Conservation (phyloP, 2,888 invertebrate genomes). For the Cacoxenus indagator region DNA sequence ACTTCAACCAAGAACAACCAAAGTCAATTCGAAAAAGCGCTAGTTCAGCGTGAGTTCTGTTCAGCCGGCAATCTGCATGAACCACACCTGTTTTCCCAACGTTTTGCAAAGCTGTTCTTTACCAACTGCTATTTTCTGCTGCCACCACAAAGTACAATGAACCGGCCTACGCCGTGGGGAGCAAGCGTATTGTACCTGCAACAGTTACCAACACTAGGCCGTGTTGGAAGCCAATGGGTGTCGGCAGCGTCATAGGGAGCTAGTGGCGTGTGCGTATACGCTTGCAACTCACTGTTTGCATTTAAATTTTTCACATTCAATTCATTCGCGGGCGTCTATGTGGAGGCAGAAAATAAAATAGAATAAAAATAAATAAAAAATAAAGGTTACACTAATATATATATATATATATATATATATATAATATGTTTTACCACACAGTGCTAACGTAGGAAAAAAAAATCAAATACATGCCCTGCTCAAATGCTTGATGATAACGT, state of each 20-base stretch:
- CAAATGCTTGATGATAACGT: not conserved
- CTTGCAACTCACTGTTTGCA: conserved; percentile 48
- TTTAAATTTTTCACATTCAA: conserved; percentile 65
- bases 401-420: conserved; percentile 61
- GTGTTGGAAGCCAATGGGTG: conserved; percentile 48
- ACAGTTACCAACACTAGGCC: not conserved
- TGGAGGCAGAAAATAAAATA: conserved; percentile 39
- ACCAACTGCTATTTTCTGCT: not conserved
- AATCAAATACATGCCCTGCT: not conserved
- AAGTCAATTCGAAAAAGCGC: conserved; percentile 1
- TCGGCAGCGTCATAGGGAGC: conserved; percentile 30
- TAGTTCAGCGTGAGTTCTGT: conserved; percentile 1
- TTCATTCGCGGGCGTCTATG: conserved; percentile 61
- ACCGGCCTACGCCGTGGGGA: not conserved
- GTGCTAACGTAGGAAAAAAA: not conserved
- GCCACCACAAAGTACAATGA: conserved; percentile 9
- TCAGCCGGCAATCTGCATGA: not conserved
- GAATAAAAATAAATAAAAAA: conserved; percentile 24
- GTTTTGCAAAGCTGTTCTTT: not conserved
- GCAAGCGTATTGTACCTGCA: not conserved
- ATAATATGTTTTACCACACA: conserved; percentile 56
- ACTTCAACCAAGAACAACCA: not conserved
- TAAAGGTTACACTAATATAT: conserved; percentile 52
- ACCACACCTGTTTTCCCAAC: not conserved
- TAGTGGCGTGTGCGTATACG: conserved; percentile 23